These are phyloP conservation scores for Nasonia oneida DNA, from an alignment of 2,888 invertebrate genomes.

Conservation along the genomic window DNA sequence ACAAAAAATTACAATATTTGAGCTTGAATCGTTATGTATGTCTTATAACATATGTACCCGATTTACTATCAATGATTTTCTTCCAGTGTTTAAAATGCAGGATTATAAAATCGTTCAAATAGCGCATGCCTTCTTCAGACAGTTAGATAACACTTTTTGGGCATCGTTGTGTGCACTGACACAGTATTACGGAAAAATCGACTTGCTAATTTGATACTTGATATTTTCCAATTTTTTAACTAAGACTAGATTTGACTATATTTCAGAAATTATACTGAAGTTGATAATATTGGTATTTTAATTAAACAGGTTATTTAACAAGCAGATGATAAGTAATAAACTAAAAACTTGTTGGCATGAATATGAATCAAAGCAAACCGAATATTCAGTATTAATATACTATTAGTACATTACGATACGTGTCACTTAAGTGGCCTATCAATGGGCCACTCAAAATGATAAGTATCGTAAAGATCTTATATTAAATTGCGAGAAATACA, in stretches of 20 bases:
- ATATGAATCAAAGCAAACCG: background rate
- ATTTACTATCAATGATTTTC: background rate
- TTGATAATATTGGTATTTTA: background rate
- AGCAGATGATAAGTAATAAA: background rate
- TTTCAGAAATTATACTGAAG: background rate
- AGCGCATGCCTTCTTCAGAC: background rate
- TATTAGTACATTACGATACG: background rate
- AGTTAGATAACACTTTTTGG: background rate
- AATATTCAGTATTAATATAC: background rate
- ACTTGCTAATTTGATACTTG: background rate
- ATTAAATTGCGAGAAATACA: background rate
- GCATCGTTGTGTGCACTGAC: background rate
- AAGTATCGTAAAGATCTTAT: background rate
- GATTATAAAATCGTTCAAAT: background rate
- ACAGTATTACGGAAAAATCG: background rate
- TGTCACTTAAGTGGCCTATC: too few species aligned
- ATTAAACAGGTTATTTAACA: background rate
- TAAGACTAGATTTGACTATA: background rate
- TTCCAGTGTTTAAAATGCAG: background rate
- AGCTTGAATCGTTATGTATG: background rate
- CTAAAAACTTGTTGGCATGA: background rate
- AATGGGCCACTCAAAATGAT: too few species aligned
- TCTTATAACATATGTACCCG: too few species aligned
- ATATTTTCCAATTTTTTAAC: background rate
- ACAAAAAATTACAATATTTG: background rate